These are phyloP conservation scores for Tineola bisselliella DNA, from an alignment of 2,888 invertebrate species.

Conservation along the genomic window DNA sequence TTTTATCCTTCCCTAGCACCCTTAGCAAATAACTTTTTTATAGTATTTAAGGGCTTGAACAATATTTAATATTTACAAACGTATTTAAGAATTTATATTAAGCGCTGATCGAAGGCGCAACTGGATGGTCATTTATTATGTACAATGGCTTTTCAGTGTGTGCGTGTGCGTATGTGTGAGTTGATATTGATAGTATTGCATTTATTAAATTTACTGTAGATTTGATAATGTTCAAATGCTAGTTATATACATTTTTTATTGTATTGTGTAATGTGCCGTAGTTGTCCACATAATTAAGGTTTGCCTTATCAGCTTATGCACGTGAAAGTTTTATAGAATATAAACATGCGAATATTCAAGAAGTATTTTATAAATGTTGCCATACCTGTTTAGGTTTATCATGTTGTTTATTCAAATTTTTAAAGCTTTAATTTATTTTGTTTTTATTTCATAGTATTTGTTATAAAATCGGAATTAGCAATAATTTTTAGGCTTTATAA, in stretches of 20 bases:
- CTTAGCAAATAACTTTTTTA: slow-evolving; percentile 28
- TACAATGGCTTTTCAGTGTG: not conserved
- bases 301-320: slow-evolving; percentile 4
- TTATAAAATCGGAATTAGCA: no score
- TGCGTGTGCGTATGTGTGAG: no score
- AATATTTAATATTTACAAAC: not conserved
- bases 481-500: no score
- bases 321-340: not conserved
- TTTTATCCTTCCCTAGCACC: slow-evolving; percentile 67
- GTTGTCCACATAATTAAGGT: not conserved
- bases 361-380: not conserved
- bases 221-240: not conserved
- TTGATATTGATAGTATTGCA: not conserved
- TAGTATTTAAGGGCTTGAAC: slow-evolving; percentile 6
- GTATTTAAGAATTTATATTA: not conserved
- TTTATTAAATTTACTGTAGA: slow-evolving; percentile 5
- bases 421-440: no score
- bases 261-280: not conserved
- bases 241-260: slow-evolving; percentile 3
- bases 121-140: not conserved
- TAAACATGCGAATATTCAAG: no score
- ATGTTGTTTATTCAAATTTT: no score
- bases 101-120: not conserved
- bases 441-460: no score
- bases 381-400: not conserved